A percentile compares a stretch with the other conserved stretches of the same genome.
phyloP scores from a whole-genome alignment of 2,797 vertebrate species.

The Parauchenoglanis punctatus region DNA sequence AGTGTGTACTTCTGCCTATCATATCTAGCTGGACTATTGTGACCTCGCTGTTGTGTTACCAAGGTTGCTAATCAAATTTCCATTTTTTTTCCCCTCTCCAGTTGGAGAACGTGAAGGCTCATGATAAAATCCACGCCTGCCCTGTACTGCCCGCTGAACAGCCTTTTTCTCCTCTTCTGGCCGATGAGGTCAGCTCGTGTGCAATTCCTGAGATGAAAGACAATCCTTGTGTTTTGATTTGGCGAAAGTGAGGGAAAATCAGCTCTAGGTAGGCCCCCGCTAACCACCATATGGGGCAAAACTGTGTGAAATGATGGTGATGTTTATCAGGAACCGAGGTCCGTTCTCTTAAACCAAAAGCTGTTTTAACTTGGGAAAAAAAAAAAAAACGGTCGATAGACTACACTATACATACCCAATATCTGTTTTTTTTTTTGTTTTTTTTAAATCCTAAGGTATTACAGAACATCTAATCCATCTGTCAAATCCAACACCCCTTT shows the following conservation, averaged over 20 bases:
- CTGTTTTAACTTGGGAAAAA: neutral
- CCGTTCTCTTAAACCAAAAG: neutral
- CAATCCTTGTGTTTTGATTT: slow-evolving; percentile 59
- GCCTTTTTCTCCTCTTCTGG: slow-evolving; percentile 52
- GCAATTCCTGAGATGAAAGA: slow-evolving; percentile 61
- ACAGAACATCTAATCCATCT: slow-evolving; percentile 26
- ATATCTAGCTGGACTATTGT: slow-evolving; percentile 53
- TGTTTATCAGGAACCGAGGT: slow-evolving; percentile 32
- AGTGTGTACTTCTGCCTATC: slow-evolving; percentile 40
- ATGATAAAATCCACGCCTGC: slow-evolving; percentile 54
- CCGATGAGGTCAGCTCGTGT: slow-evolving; percentile 58
- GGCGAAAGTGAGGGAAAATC: slow-evolving; percentile 56
- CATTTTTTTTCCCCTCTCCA: slow-evolving; percentile 24
- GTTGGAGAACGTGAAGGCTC: slow-evolving; percentile 49
- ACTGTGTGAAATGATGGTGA: slow-evolving; percentile 43
- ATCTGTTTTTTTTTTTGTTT: neutral
- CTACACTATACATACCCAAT: neutral
- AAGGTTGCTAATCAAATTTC: slow-evolving; percentile 60
- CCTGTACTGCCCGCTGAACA: slow-evolving; percentile 47
- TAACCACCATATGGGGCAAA: slow-evolving; percentile 47
- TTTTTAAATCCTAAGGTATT: neutral
- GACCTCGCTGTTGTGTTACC: slow-evolving; percentile 57
- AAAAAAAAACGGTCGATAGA: neutral
- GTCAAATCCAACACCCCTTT: slow-evolving; percentile 31
- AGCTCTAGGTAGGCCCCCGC: slow-evolving; percentile 51